Base-by-base conservation (phyloP, 2,888 invertebrate species). In the Carabus problematicus region DNA sequence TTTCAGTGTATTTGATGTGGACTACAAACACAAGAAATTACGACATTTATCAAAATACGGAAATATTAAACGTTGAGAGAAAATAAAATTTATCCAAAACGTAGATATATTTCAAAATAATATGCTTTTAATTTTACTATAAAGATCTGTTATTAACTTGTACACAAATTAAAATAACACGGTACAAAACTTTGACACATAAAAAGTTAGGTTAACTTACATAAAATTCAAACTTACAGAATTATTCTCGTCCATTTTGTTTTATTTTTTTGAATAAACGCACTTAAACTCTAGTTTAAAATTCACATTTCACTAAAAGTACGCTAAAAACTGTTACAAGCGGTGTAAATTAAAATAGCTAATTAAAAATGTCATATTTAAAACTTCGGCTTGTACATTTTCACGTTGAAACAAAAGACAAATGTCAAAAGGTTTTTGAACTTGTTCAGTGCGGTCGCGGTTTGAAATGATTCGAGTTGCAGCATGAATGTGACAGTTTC, bases 1-100 rank as follows among this genome's bases (percentile, higher is more conserved):
- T 56, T 67, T 64, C 70, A 66, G 70, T 54, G 71, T 62, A 58
- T 16, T 19, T 14, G 42, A 42, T 45, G 67, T 49, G 18, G 66
- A 60, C 62, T 68, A 19, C n/a, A 47, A 66, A 61, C 14, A 67
- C 41, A 49, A 18, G 4, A 58, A 45, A 47, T 18, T 47, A 18
- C 12, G 8, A 52, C 9, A 52, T 19, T n/a, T n/a, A n/a, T n/a
- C n/a, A n/a, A 14, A 47, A 7, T 52, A n/a, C 1, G 14, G 12
- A 52, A 4, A 56, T 19, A 19, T 16, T 11, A 18, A 55, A 56
- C 9, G 1, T 19, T 9, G 16, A 81, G 6, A 18, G 9, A 52
- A 52, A n/a, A 52, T 4, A 52, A 19, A 9, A 18, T n/a, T n/a
- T n/a, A n/a, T n/a, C 29, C 29, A 29, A 6, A 29, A 29, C 6